Base-by-base conservation (phyloP, 2,888 invertebrate genomes). In the Epicampocera succincta region DNA sequence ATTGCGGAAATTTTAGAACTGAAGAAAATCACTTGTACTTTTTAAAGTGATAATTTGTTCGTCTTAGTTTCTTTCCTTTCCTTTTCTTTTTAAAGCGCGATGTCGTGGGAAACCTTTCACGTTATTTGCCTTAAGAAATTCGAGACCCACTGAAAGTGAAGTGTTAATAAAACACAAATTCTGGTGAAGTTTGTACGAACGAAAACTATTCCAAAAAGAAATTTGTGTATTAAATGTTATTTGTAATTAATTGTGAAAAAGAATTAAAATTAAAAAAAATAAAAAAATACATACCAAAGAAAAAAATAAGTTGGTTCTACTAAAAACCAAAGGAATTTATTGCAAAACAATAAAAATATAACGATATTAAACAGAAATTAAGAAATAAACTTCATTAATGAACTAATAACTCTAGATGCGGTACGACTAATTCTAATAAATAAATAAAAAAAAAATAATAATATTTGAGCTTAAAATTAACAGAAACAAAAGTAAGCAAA, bases 131-230 rank as follows among this genome's bases (percentile, higher is more conserved):
- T 48, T 50, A 19, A 63, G 63, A 50, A n/a, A 44, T 69, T 50
- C 50, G 11, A 21, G 17, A 58, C 40, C 48, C 21, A 44, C n/a
- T 58, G 21, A 58, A 77, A 73, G 33, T 77, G 77, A 81, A 81
- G 81, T 81, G 81, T 73, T 77, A 81, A 81, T 77, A 73, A 68
- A 40, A 66, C 72, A 17, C 48, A 80, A 76, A 72, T 72, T 46
- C n/a, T n/a, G n/a, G 40, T 58, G 40, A 72, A 52, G 11, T 50
- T 42, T 15, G 60, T 69, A 38, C n/a, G n/a, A 69, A 63, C 29
- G 29, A 58, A 44, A 52, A 60, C 1, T 9, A n/a, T n/a, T 33
- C 6, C 33, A 33, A 5, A 4, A 33, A 5, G 1, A 33, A 5
- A 33, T n/a, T n/a, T n/a, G n/a, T n/a, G n/a, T n/a, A n/a, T n/a